Evolutionary conservation across 2,888 invertebrate species (phyloP).

Genomic region (Chloromyia formosa): DNA sequence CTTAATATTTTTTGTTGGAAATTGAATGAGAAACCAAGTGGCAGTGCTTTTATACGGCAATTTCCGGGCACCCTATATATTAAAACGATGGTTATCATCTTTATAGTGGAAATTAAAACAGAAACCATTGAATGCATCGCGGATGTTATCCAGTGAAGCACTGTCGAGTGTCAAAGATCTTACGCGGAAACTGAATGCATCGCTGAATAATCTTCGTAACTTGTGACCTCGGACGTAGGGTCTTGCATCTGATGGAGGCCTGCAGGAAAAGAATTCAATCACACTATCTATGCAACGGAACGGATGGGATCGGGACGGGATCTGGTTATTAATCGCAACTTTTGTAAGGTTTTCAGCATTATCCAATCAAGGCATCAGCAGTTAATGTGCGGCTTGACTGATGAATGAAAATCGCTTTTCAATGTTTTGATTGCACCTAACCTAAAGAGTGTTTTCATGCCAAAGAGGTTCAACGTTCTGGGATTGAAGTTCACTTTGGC

Average conservation of each 20-base stretch:
- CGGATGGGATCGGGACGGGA: background rate
- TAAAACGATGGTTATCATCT: no score
- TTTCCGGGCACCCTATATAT: no score
- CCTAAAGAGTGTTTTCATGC: slow-evolving; percentile 19
- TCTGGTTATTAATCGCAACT: slow-evolving; percentile 20
- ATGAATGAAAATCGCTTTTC: slow-evolving; percentile 44
- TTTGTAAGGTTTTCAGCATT: slow-evolving; percentile 29
- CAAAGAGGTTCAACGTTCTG: slow-evolving; percentile 34
- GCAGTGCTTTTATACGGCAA: no score
- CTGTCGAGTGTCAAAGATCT: background rate
- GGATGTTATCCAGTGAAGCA: background rate
- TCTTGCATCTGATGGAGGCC: slow-evolving; percentile 5
- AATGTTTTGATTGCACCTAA: slow-evolving; percentile 34
- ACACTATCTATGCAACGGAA: background rate
- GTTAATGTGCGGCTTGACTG: slow-evolving; percentile 34
- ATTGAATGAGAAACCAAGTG: no score
- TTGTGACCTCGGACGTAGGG: slow-evolving; percentile 26
- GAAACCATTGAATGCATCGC: no score
- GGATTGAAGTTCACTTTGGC: slow-evolving; percentile 8
- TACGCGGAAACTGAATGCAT: slow-evolving; percentile 21
- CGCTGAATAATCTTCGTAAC: background rate
- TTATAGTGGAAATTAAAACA: no score
- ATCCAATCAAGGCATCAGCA: slow-evolving; percentile 35
- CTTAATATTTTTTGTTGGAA: no score
- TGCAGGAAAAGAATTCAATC: slow-evolving; percentile 27